Evolutionary conservation across 2,113 vertebrate species (phyloP), one percentile per base, ranked within the genome.

Genomic region (Fulmarus glacialis): DNA sequence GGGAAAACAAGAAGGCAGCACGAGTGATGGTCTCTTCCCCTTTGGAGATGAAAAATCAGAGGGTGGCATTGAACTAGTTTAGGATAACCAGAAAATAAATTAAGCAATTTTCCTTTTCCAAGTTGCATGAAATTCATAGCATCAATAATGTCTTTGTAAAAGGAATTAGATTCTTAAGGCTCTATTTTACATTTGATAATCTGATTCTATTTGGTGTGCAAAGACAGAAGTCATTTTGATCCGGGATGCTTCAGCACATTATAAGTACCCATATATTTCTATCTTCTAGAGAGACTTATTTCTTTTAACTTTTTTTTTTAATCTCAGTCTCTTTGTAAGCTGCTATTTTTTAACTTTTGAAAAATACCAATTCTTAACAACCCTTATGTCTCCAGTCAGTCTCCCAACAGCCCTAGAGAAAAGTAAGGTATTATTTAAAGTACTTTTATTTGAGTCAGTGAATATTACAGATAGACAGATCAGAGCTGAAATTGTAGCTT

Each of bases 41-140:
- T 87, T 82, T 55, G 42, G 53, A 91, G 84, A 43, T 52, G 8
- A 70, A 89, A 88, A 90, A 78, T 29, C 56, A 73, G 78, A 87
- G 34, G 14, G 56, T 62, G 52, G 23, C 53, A 89, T 4, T 92
- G 91, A 94, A 87, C 60, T 73, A 55, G 24, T 40, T 74, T 55
- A 77, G 32, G 62, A 91, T 73, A 90, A 96, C 16, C 38, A 77
- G 70, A 87, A 96, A 94, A 95, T 83, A 86, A 96, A 95, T 79
- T 16, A 24, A 90, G 59, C 23, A 34, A 82, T 83, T 88, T 75
- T 87, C 8, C 23, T 67, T 72, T 84, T 73, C 42, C 29, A 90
- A 77, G 38, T 50, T 83, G 38, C 59, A 86, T 77, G 47, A 86
- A 80, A 86, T 73, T 90, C 13, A 11, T 26, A 94, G 43, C 15